Evolutionary conservation across 2,113 vertebrate species (phyloP), one percentile per base, ranked within the genome.

Genomic region (Lophius piscatorius): DNA sequence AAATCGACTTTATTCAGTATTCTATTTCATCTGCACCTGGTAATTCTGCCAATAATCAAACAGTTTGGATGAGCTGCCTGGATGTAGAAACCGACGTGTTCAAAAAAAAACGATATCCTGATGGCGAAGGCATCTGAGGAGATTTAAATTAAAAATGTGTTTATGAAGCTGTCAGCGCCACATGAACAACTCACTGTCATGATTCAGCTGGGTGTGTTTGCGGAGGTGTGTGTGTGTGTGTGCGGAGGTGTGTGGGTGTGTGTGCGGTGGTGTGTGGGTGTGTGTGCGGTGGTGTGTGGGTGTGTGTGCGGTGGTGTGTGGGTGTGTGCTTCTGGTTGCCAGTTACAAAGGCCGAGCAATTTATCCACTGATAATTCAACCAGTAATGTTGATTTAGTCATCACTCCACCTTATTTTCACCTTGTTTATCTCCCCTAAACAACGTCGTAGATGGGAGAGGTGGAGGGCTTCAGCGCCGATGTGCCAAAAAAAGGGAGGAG

Each of bases 111-210:
- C 76, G 73, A 80, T 81, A 74, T 80, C 44, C 70, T 67, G 62
- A 58, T 63, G 55, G 61, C 40, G 42, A 46, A 48, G 63, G 56
- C 70, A 70, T 80, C 65, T 48, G 49, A 80, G 40, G 38, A 63
- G 60, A 63, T 78, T 80, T 78, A 71, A 80, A 82, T 76, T 74
- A n/a, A n/a, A 73, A 49, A 36, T 58, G 47, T 65, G 72, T 78
- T 78, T 80, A 74, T 82, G 76, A 81, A 76, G 70, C 70, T 79
- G 78, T 82, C 76, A 77, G 71, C 76, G 35, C 41, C 70, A 58
- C 68, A 75, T 67, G 76, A 70, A 67, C 60, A 68, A 52, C 46
- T 67, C 52, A n/a, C 71, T 36, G 14, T 66, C 69, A 75, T 50
- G 46, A 65, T 77, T 67, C 59, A 40, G 68, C 59, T 47, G 9